Percentiles rank a stretch among this genome's conserved stretches.
These are phyloP conservation scores for Acleris sparsana DNA, from an alignment of 2,888 invertebrate species.

Conservation along the genomic window DNA sequence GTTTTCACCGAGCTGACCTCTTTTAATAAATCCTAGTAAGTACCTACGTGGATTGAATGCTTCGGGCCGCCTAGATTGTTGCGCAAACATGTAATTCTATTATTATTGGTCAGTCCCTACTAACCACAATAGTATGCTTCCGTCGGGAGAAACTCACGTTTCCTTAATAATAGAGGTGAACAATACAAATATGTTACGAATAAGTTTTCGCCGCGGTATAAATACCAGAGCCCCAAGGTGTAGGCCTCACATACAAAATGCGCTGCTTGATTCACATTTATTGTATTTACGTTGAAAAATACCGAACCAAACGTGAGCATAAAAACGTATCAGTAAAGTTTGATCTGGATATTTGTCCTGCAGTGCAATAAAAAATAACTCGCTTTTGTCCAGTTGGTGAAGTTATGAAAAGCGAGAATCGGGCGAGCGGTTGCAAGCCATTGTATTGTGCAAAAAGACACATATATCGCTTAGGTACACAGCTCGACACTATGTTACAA, in stretches of 20 bases:
- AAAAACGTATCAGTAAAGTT: conserved; percentile 26
- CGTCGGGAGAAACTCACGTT: conserved; percentile 25
- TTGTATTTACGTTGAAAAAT: background rate
- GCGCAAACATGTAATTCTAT: conserved; percentile 45
- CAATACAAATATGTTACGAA: conserved; percentile 33
- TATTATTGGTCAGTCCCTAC: conserved; percentile 44
- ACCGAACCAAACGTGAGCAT: background rate
- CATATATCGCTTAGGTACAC: conserved; percentile 31
- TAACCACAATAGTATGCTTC: conserved; percentile 33
- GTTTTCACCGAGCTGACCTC: conserved; percentile 75
- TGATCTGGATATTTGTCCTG: conserved; percentile 22
- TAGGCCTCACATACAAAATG: conserved; percentile 16
- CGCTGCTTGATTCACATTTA: conserved; percentile 4
- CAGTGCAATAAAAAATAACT: conserved; percentile 28
- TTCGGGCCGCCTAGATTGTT: conserved; percentile 39
- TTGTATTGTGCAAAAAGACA: conserved; percentile 30
- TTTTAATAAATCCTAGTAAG: conserved; percentile 70
- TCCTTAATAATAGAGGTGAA: conserved; percentile 34
- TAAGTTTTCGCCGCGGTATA: conserved; percentile 28
- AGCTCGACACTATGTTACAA: conserved; percentile 26
- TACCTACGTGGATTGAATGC: conserved; percentile 50
- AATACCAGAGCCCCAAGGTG: conserved; percentile 10
- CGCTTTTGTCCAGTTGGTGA: conserved; percentile 26
- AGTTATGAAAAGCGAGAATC: conserved; percentile 30
- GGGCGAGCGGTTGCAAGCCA: conserved; percentile 21